These are phyloP conservation scores for Ectropis grisescens DNA, from an alignment of 1,140 invertebrate species.

Conservation along the genomic window DNA sequence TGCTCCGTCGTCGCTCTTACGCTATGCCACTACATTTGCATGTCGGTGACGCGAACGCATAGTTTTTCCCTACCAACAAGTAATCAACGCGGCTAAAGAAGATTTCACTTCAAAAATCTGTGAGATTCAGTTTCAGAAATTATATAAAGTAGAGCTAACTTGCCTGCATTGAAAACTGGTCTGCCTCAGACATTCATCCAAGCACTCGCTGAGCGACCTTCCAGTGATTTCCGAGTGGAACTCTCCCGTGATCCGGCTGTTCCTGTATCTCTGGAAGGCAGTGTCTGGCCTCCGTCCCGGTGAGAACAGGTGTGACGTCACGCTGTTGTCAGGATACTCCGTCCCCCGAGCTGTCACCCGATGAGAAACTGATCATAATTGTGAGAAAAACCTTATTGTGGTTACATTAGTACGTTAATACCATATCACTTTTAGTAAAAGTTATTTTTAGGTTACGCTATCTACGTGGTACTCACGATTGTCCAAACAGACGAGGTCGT, in stretches of 20 bases:
- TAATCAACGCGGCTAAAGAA: too few species aligned
- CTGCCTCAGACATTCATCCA: conserved; percentile 89
- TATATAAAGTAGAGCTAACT: too few species aligned
- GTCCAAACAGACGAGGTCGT: conserved; percentile 87
- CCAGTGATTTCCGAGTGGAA: conserved; percentile 92
- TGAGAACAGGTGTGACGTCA: conserved; percentile 84
- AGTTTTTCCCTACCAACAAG: too few species aligned
- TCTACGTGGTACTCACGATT: conserved; percentile 78
- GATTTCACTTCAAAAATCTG: too few species aligned
- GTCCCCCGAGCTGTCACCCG: conserved; percentile 76
- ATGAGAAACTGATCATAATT: conserved; percentile 66
- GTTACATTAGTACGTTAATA: conserved; percentile 24
- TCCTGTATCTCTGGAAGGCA: conserved; percentile 89
- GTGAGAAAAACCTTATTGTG: conserved; percentile 57
- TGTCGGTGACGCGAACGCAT: too few species aligned
- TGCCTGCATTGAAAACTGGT: conserved; percentile 87
- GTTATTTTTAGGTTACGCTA: neutral
- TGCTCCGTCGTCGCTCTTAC: too few species aligned
- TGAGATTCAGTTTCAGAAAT: too few species aligned
- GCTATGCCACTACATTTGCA: too few species aligned
- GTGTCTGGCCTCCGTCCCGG: conserved; percentile 86
- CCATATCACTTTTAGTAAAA: conserved; percentile 4
- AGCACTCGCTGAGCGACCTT: conserved; percentile 86
- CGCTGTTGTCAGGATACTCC: conserved; percentile 87
- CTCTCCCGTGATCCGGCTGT: conserved; percentile 85